These are phyloP conservation scores for Apolygus lucorum DNA, from an alignment of 1,140 invertebrate species.

Conservation along the genomic window DNA sequence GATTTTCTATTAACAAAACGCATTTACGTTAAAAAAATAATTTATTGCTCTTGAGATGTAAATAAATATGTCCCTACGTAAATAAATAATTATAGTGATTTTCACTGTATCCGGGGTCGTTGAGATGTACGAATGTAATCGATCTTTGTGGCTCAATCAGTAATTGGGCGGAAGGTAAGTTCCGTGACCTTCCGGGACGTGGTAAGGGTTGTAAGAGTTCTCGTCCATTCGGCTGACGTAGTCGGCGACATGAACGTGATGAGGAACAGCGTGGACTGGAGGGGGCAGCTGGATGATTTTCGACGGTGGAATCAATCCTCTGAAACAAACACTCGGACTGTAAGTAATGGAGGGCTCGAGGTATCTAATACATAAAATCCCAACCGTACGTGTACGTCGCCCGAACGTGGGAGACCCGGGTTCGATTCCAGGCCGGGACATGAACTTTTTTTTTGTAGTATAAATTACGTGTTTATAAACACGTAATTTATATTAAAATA, in stretches of 20 bases:
- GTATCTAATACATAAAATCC: too few relatives aligned
- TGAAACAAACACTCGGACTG: neutral
- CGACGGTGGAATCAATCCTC: constrained; percentile 7
- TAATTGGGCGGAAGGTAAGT: neutral
- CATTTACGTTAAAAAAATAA: neutral
- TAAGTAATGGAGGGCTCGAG: too few relatives aligned
- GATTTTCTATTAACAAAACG: neutral
- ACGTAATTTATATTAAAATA: too few relatives aligned
- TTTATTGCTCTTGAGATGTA: neutral
- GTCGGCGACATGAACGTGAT: constrained; percentile 13
- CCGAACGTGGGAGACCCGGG: too few relatives aligned
- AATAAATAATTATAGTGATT: neutral
- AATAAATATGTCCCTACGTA: neutral
- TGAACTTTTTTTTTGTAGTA: too few relatives aligned
- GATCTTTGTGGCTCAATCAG: neutral
- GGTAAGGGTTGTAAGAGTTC: neutral
- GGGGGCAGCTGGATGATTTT: constrained; percentile 12
- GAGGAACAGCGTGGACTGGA: neutral
- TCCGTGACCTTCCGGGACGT: neutral
- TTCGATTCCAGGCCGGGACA: too few relatives aligned
- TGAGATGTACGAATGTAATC: neutral
- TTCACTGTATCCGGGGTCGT: neutral
- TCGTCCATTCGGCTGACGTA: constrained; percentile 20
- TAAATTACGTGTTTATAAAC: too few relatives aligned
- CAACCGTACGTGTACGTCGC: too few relatives aligned